Base-by-base conservation (phyloP, 2,888 invertebrate genomes). In the Calliphora vomitoria region DNA sequence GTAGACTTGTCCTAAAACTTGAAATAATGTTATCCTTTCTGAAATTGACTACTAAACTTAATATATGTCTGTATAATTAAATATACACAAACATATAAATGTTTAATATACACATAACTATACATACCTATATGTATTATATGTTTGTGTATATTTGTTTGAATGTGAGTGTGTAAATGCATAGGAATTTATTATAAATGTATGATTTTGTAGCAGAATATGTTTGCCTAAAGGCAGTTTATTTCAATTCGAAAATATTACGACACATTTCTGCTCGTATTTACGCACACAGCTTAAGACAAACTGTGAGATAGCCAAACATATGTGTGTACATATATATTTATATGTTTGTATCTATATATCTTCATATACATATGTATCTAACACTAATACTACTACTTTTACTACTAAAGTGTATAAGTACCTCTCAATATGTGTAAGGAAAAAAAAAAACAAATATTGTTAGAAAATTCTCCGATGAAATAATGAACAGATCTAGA, bases 161-260 rank as follows among this genome's bases (percentile, higher is more conserved):
- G 6, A n/a, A n/a, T 68, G n/a, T 76, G 35, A 8, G 35, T 71
- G 15, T 60, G 62, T 31, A 13, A 25, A 8, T 44, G 15, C 4
- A 41, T 58, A 68, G 20, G 41, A 76, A 31, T 83, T 75, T 80
- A 50, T 60, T 44, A 62, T 44, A 44, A 41, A 41, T 82, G 58
- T 66, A n/a, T 72, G 18, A 53, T 31, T 50, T 20, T 62, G 11
- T 20, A 35, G 35, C n/a, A 8, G 41, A 13, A 60, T 55, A 6
- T 72, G 13, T 55, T 79, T 74, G 41, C 66, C 71, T 55, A 55
- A 41, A 80, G 80, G 76, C 86, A 80, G 64, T 86, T 86, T 82
- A 82, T 86, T 86, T 86, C 83, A 86, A 83, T 86, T 80, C 83
- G 69, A 75, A 76, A 80, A 71, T 79, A 80, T 82, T 74, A 82